Conservation (phyloP, 2,888 invertebrate species). For the Clitarchus hookeri region DNA sequence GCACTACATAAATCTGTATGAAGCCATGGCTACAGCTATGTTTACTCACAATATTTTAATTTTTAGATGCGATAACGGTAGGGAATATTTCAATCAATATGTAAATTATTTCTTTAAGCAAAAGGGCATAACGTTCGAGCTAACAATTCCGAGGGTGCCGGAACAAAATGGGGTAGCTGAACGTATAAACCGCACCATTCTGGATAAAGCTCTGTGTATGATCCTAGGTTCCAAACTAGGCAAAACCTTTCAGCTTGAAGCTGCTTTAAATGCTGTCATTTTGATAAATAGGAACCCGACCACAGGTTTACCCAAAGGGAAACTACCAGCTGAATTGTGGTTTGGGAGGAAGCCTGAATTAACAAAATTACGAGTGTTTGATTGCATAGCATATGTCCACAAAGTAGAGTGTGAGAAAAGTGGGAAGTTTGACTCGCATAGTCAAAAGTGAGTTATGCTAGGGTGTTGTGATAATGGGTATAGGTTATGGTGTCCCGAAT, state of each 20-base stretch:
- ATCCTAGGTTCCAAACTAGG: conserved; percentile 17
- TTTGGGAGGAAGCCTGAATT: background rate
- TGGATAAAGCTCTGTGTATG: conserved; percentile 6
- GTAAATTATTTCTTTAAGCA: conserved; percentile 14
- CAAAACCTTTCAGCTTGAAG: background rate
- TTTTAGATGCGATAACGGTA: background rate
- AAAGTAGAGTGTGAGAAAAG: background rate
- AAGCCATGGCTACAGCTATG: conserved; percentile 19
- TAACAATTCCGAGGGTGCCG: background rate
- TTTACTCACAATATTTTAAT: background rate
- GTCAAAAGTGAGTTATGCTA: background rate
- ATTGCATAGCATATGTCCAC: background rate
- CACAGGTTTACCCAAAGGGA: background rate
- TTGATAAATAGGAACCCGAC: conserved; percentile 10
- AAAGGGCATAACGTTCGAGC: background rate
- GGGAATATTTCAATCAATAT: background rate
- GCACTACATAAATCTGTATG: background rate
- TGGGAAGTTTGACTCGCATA: background rate
- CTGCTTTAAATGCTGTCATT: background rate
- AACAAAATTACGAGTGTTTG: no score
- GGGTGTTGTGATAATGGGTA: no score
- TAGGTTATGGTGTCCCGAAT: no score
- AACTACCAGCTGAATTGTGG: background rate
- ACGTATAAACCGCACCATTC: background rate
- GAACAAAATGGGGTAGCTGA: conserved; percentile 10